phyloP scores from a whole-genome alignment of 2,113 vertebrate genomes.

The Phyllostomus discolor region DNA sequence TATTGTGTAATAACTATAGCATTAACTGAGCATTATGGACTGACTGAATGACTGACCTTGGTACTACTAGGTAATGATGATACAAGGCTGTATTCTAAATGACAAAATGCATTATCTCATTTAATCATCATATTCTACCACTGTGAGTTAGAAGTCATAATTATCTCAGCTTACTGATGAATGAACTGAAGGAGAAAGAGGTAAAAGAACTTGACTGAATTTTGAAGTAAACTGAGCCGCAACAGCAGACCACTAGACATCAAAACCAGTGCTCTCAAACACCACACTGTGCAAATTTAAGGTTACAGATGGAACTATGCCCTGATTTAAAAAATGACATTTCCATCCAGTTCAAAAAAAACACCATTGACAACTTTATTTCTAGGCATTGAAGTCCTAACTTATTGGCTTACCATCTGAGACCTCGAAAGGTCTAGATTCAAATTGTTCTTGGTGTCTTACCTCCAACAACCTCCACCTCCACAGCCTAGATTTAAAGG shows the following conservation, averaged over 20 bases:
- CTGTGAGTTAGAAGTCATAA: neutral
- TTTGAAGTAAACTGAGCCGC: neutral
- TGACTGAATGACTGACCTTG: neutral
- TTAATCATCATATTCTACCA: neutral
- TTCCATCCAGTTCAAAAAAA: neutral
- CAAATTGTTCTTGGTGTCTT: neutral
- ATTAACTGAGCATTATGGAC: neutral
- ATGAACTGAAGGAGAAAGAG: neutral
- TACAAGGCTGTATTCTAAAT: neutral
- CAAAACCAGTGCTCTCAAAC: neutral
- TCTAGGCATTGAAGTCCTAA: neutral
- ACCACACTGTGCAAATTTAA: neutral
- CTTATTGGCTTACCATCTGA: neutral
- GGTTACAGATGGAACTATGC: neutral
- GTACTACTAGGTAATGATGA: neutral
- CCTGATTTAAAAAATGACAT: neutral
- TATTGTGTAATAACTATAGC: neutral
- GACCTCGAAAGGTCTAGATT: neutral
- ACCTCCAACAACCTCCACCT: neutral
- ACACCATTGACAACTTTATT: neutral
- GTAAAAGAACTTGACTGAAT: neutral
- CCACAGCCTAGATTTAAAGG: neutral
- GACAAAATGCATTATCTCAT: neutral
- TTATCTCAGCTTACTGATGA: neutral
- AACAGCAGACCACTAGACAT: neutral